Percentiles rank a stretch among this genome's conserved stretches.
Conservation (phyloP, 2,113 vertebrate genomes). For the Clarias batrachus region DNA sequence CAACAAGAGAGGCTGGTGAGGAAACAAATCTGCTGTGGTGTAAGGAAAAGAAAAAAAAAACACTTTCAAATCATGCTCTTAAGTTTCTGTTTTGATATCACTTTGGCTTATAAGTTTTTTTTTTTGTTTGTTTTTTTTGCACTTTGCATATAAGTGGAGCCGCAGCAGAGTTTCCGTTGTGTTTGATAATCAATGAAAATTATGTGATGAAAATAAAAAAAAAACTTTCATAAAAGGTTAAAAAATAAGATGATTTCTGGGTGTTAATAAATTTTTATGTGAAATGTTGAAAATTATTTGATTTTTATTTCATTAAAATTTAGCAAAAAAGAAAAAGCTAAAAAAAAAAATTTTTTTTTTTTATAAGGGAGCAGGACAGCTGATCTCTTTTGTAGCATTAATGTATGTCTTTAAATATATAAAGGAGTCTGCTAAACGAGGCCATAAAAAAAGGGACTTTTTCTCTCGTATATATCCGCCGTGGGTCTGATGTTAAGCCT, state of each 20-base stretch:
- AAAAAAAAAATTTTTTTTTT: background rate
- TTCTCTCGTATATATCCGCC: background rate
- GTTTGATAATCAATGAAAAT: background rate
- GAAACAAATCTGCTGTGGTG: background rate
- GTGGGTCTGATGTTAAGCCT: constrained; percentile 13
- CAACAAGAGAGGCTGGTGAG: background rate
- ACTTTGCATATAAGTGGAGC: background rate
- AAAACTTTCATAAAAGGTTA: background rate
- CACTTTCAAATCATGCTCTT: background rate
- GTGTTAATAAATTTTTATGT: background rate
- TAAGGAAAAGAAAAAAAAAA: background rate
- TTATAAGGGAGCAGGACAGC: background rate
- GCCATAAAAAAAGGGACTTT: background rate
- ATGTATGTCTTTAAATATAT: background rate
- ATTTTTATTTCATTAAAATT: background rate
- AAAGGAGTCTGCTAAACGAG: background rate
- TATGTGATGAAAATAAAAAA: background rate
- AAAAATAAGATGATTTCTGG: background rate
- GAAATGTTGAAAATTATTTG: background rate
- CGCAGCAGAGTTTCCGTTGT: background rate
- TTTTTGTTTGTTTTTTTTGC: background rate
- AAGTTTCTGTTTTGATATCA: background rate
- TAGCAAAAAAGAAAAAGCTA: background rate
- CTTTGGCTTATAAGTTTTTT: background rate
- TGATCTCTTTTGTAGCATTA: background rate